Evolutionary conservation across 2,797 vertebrate species (phyloP).

Genomic region (Microctenopoma stevenorrisi): DNA sequence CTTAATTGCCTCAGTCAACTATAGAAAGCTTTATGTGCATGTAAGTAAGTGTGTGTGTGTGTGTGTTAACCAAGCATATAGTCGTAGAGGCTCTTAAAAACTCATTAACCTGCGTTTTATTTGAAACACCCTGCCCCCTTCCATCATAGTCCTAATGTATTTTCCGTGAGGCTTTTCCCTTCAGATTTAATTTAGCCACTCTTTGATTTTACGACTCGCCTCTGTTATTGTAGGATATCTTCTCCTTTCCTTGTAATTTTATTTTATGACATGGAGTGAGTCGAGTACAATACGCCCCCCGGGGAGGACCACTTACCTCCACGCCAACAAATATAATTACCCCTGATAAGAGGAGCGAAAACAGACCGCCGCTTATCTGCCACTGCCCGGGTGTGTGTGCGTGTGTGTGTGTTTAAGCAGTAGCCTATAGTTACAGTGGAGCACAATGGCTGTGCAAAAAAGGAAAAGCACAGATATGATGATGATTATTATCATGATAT

Average conservation of each 20-base stretch:
- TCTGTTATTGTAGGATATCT: slow-evolving; percentile 84
- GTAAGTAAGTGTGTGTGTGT: slow-evolving; percentile 9
- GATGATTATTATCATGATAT: too few relatives aligned
- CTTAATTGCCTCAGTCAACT: slow-evolving; percentile 56
- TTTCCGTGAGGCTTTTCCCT: slow-evolving; percentile 73
- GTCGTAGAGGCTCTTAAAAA: slow-evolving; percentile 70
- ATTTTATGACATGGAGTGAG: slow-evolving; percentile 75
- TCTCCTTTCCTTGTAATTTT: slow-evolving; percentile 82
- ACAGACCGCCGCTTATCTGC: slow-evolving; percentile 86
- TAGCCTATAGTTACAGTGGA: slow-evolving; percentile 69
- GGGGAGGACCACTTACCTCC: slow-evolving; percentile 79
- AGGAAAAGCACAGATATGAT: slow-evolving; percentile 9
- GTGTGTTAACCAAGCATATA: slow-evolving; percentile 68
- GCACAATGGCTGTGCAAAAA: slow-evolving; percentile 25
- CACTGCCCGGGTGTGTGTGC: slow-evolving; percentile 6
- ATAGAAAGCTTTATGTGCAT: slow-evolving; percentile 31
- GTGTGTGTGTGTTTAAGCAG: slow-evolving; percentile 25
- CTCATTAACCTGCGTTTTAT: slow-evolving; percentile 80
- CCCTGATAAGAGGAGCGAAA: slow-evolving; percentile 82
- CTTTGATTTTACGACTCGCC: slow-evolving; percentile 79
- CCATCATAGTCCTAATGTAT: slow-evolving; percentile 76
- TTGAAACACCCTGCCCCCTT: slow-evolving; percentile 69
- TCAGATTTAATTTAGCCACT: slow-evolving; percentile 76
- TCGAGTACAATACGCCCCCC: slow-evolving; percentile 77
- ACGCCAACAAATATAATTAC: slow-evolving; percentile 80